Evolutionary conservation across 1,140 invertebrate species (phyloP).

Genomic region (Cotesia vestalis): DNA sequence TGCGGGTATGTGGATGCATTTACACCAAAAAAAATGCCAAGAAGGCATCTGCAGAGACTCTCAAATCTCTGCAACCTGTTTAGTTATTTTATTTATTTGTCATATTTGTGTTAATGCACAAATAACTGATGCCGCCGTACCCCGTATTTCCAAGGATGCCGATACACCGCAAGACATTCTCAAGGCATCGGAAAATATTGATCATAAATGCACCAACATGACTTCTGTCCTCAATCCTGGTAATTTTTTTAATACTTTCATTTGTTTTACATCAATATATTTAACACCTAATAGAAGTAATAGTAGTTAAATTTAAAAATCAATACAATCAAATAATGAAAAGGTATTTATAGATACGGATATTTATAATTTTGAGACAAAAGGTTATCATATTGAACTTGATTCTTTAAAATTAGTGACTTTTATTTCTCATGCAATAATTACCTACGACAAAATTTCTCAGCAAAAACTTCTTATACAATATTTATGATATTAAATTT

Average conservation of each 20-base stretch:
- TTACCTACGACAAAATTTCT: too few relatives aligned
- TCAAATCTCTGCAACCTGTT: slow-evolving; percentile 52
- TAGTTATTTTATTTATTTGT: slow-evolving; percentile 53
- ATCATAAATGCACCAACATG: slow-evolving; percentile 58
- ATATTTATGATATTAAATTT: too few relatives aligned
- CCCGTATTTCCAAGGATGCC: slow-evolving; percentile 48
- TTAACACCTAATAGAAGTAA: slow-evolving; percentile 7
- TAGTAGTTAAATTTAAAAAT: too few relatives aligned
- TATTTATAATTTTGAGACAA: not conserved
- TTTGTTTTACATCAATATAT: not conserved
- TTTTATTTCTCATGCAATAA: too few relatives aligned
- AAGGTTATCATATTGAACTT: too few relatives aligned
- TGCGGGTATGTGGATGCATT: slow-evolving; percentile 65
- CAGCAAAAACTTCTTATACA: too few relatives aligned
- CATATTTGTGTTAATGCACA: slow-evolving; percentile 51
- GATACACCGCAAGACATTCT: slow-evolving; percentile 53
- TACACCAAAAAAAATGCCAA: slow-evolving; percentile 58
- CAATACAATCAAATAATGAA: slow-evolving; percentile 13
- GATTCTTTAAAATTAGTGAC: too few relatives aligned
- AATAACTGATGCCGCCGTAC: slow-evolving; percentile 50
- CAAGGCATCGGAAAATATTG: slow-evolving; percentile 49
- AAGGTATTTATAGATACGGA: slow-evolving; percentile 1
- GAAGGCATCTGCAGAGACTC: slow-evolving; percentile 48
- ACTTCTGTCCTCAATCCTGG: slow-evolving; percentile 51
- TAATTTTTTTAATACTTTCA: slow-evolving; percentile 35